A percentile compares a stretch with the other conserved stretches of the same genome.
Conservation (phyloP, 53 echinoderm and acorn worm species). For the Echinarachnius parma region DNA sequence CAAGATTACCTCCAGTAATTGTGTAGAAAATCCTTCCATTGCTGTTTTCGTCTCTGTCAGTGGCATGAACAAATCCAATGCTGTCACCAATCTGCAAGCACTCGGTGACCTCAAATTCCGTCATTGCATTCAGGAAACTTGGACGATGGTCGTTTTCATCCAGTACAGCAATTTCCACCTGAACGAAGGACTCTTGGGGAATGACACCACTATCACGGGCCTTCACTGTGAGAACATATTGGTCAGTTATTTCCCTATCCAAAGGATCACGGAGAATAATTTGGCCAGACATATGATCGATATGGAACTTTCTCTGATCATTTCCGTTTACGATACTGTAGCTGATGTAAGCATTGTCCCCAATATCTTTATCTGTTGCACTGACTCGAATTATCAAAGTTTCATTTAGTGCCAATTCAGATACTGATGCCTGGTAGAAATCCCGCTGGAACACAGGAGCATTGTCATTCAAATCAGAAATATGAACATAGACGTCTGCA, state of each 20-base stretch:
- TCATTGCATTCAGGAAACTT: constrained; percentile 31
- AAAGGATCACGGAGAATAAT: constrained; percentile 61
- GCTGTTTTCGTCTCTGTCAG: constrained; percentile 71
- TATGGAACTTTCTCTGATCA: constrained; percentile 60
- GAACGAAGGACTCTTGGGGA: constrained; percentile 43
- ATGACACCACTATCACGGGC: constrained; percentile 76
- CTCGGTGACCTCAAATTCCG: constrained; percentile 74
- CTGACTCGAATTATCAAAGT: constrained; percentile 72
- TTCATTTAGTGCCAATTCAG: constrained; percentile 62
- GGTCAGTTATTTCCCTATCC: constrained; percentile 67
- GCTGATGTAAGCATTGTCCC: constrained; percentile 79
- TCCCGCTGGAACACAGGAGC: constrained; percentile 63
- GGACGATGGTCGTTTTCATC: constrained; percentile 94
- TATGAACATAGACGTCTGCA: constrained; percentile 60
- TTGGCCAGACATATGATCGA: constrained; percentile 70
- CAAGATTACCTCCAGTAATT: constrained; percentile 68
- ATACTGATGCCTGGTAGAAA: constrained; percentile 71
- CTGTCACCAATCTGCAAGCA: constrained; percentile 69
- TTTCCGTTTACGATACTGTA: constrained; percentile 86
- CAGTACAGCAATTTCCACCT: constrained; percentile 69
- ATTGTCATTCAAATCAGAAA: constrained; percentile 81
- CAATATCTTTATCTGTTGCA: constrained; percentile 73
- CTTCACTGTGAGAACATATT: constrained; percentile 59
- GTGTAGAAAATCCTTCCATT: constrained; percentile 77
- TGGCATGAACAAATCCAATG: constrained; percentile 66